Percentiles rank a stretch among this genome's conserved stretches.
These are phyloP conservation scores for Irena cyanogastra DNA, from an alignment of 2,113 vertebrate genomes.

Conservation along the genomic window DNA sequence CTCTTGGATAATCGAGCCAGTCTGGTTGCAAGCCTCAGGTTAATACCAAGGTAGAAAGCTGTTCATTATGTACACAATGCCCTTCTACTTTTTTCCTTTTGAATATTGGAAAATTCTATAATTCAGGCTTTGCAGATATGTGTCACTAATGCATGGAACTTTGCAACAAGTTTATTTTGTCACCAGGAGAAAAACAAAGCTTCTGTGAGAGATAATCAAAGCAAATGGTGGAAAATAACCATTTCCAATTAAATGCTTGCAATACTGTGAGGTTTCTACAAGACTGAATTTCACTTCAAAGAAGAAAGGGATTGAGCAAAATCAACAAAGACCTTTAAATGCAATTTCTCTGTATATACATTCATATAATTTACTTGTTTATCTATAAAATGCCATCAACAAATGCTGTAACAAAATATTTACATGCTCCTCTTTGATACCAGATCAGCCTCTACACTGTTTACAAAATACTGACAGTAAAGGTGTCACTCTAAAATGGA, in stretches of 20 bases:
- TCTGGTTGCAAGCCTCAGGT: neutral
- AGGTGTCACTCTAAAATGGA: constrained; percentile 12
- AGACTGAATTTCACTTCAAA: neutral
- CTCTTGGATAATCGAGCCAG: neutral
- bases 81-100: neutral
- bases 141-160: neutral
- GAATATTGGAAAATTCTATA: neutral
- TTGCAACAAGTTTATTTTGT: neutral
- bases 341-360: neutral
- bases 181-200: neutral
- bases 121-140: neutral
- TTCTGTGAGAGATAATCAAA: neutral
- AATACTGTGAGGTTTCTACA: neutral
- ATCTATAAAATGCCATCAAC: neutral
- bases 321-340: neutral
- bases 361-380: neutral
- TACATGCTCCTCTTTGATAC: neutral
- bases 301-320: neutral
- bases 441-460: neutral
- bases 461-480: neutral
- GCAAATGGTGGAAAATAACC: neutral
- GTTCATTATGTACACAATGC: neutral
- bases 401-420: neutral
- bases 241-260: neutral
- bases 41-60: neutral